Conservation (phyloP, 1,140 invertebrate genomes). For the Micrasema longulum region DNA sequence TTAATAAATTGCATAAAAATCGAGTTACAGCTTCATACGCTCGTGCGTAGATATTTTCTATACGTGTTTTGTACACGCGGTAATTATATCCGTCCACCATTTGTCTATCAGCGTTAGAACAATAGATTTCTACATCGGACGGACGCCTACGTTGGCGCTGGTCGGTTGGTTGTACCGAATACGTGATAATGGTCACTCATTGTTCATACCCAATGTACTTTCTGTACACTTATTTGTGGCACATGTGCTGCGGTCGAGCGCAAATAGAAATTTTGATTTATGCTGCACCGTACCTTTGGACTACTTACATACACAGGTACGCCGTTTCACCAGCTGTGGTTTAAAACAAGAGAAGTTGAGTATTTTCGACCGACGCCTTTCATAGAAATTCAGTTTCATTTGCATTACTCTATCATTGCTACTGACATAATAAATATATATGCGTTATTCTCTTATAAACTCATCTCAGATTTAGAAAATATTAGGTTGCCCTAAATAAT, state of each 20-base stretch:
- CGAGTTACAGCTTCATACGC: no score
- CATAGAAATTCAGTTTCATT: no score
- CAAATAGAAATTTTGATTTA: constrained; percentile 39
- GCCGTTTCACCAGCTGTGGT: no score
- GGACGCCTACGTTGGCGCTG: constrained; percentile 37
- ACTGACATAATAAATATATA: no score
- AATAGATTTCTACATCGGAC: constrained; percentile 32
- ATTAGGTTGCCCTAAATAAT: no score
- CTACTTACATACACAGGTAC: no score
- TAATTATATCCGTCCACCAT: constrained; percentile 24
- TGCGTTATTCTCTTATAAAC: no score
- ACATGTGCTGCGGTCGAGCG: constrained; percentile 14
- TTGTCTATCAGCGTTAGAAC: constrained; percentile 40
- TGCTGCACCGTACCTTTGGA: constrained; percentile 19
- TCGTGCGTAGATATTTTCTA: constrained; percentile 24
- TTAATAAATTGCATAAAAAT: no score
- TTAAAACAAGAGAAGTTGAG: no score
- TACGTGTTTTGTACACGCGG: constrained; percentile 19
- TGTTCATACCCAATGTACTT: constrained; percentile 23
- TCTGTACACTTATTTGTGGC: constrained; percentile 19
- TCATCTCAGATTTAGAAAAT: no score
- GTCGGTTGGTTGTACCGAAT: constrained; percentile 45
- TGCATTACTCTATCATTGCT: no score
- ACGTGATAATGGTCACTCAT: constrained; percentile 49
- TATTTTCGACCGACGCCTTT: no score